These are phyloP conservation scores for Iselma pallidipennis DNA, from an alignment of 2,888 invertebrate species.

Conservation along the genomic window DNA sequence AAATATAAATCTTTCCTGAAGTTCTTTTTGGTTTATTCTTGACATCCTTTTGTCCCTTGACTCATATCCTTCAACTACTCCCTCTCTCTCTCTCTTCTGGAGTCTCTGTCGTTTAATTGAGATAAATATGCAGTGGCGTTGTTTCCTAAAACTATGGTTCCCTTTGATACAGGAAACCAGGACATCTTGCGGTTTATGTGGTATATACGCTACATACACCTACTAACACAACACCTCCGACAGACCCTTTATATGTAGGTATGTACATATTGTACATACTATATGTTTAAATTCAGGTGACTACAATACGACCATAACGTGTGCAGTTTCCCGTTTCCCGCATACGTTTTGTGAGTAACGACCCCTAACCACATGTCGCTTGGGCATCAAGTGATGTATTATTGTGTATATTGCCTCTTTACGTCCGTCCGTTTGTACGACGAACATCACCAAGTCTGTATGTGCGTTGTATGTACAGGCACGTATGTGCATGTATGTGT, in stretches of 20 bases:
- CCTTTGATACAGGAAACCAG: neutral
- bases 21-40: neutral
- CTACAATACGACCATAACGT: conserved; percentile 29
- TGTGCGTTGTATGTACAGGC: neutral
- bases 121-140: neutral
- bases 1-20: neutral
- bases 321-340: conserved; percentile 27
- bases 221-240: neutral
- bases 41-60: no score
- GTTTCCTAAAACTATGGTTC: neutral
- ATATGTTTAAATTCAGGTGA: conserved; percentile 33
- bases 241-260: neutral
- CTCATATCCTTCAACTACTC: neutral
- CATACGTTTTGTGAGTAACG: conserved; percentile 29
- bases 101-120: neutral
- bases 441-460: conserved; percentile 10
- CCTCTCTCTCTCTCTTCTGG: no score
- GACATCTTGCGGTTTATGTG: neutral
- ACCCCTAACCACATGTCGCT: conserved; percentile 29
- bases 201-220: neutral
- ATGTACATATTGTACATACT: no score
- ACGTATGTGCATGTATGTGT: conserved; percentile 12
- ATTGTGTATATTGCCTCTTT: conserved; percentile 29
- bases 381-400: conserved; percentile 30
- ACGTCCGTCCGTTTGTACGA: conserved; percentile 24